Conservation (phyloP, 2,113 vertebrate genomes). For the Amphiprion percula region DNA sequence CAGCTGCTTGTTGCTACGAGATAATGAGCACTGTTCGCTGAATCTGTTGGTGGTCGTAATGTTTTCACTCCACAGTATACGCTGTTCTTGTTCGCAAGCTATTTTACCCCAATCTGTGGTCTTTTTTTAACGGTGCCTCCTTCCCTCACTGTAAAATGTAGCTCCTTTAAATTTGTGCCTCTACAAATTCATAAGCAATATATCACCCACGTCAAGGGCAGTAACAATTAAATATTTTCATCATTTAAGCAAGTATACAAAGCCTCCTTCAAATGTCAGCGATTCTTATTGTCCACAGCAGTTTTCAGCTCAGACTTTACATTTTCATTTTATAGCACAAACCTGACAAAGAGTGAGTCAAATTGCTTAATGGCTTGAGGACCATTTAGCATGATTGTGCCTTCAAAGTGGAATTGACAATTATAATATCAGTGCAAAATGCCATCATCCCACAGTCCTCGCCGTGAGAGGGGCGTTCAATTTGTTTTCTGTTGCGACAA, state of each 20-base stretch:
- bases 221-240: neutral
- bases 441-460: neutral
- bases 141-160: no score
- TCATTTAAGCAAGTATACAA: neutral
- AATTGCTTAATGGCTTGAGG: constrained; percentile 9
- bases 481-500: constrained; percentile 43
- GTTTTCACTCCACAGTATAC: neutral
- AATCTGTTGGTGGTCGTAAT: neutral
- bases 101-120: neutral
- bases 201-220: no score
- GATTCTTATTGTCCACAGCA: neutral
- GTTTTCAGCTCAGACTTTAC: neutral
- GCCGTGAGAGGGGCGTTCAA: constrained; percentile 33
- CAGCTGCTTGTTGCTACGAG: no score
- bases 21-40: neutral
- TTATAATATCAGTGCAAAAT: constrained; percentile 32
- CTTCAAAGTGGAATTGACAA: constrained; percentile 41
- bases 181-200: no score
- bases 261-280: neutral
- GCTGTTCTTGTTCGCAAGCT: neutral
- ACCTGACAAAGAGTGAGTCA: constrained; percentile 1
- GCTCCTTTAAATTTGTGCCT: neutral
- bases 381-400: constrained; percentile 32
- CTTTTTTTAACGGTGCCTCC: no score
- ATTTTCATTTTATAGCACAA: neutral